phyloP scores from a whole-genome alignment of 1,140 invertebrate genomes.

The Zaprionus gabonicus region DNA sequence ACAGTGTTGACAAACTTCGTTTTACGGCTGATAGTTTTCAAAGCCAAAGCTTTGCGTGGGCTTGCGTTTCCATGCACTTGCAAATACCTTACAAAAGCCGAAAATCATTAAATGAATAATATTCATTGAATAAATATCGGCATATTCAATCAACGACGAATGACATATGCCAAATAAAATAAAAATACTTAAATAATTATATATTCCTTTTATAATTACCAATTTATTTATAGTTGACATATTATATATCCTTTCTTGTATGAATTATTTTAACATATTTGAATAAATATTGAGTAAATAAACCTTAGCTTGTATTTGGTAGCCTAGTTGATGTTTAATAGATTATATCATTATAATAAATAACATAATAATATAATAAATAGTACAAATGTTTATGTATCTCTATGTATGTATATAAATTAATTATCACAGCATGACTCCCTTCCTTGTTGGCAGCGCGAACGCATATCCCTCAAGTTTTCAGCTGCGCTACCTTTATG shows the following conservation, averaged over 20 bases:
- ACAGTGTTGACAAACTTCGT: constrained; percentile 43
- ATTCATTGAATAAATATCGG: background rate
- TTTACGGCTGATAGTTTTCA: constrained; percentile 1
- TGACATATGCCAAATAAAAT: no score
- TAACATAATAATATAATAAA: background rate
- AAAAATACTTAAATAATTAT: no score
- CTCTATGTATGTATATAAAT: background rate
- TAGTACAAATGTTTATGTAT: no score
- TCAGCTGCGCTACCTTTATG: constrained; percentile 47
- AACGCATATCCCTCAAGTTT: constrained; percentile 44
- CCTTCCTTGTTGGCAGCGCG: background rate
- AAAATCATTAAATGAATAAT: background rate
- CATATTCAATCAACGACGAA: background rate
- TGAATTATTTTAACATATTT: background rate
- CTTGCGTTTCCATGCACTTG: background rate
- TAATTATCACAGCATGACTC: background rate
- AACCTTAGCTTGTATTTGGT: background rate
- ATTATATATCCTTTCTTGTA: background rate
- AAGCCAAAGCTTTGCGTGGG: background rate
- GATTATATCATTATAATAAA: background rate
- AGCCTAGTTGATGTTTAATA: background rate
- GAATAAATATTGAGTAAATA: background rate
- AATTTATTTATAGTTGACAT: background rate
- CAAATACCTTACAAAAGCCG: constrained; percentile 10
- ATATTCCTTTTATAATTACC: no score